Evolutionary conservation across 2,113 vertebrate species (phyloP).

Genomic region (Ia io): DNA sequence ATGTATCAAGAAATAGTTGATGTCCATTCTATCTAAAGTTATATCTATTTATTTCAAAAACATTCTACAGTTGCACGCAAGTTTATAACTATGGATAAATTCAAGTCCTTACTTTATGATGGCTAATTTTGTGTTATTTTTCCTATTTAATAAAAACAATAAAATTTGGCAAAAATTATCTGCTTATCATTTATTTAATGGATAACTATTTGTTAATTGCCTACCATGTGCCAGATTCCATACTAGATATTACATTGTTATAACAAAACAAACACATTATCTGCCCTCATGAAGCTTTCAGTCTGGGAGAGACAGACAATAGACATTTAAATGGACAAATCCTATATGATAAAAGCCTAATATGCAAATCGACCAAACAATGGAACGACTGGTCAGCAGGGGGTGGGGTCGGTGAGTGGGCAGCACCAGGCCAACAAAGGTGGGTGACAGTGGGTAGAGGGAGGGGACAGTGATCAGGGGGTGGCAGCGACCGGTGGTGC

Average conservation of each 20-base stretch:
- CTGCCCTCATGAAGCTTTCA: not conserved
- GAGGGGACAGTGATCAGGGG: too few species aligned
- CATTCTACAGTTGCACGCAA: not conserved
- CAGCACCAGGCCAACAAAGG: too few species aligned
- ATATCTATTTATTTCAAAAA: constrained; percentile 12
- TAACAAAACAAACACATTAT: not conserved
- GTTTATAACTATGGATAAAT: constrained; percentile 11
- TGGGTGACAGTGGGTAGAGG: too few species aligned
- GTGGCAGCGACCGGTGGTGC: too few species aligned
- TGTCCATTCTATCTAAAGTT: not conserved
- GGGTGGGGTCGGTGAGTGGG: too few species aligned
- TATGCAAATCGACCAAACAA: too few species aligned
- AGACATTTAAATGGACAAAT: not conserved
- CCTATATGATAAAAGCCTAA: too few species aligned
- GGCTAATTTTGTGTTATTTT: not conserved
- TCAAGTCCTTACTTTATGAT: not conserved
- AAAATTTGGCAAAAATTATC: constrained; percentile 4
- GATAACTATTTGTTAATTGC: not conserved
- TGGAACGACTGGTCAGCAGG: too few species aligned
- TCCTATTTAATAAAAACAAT: not conserved
- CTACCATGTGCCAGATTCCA: not conserved
- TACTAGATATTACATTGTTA: not conserved
- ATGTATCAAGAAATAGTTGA: not conserved
- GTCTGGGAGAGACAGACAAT: not conserved
- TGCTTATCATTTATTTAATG: not conserved